Percentiles rank a stretch among this genome's conserved stretches.
Conservation (phyloP, 1,140 invertebrate species). For the Ips nitidus region DNA sequence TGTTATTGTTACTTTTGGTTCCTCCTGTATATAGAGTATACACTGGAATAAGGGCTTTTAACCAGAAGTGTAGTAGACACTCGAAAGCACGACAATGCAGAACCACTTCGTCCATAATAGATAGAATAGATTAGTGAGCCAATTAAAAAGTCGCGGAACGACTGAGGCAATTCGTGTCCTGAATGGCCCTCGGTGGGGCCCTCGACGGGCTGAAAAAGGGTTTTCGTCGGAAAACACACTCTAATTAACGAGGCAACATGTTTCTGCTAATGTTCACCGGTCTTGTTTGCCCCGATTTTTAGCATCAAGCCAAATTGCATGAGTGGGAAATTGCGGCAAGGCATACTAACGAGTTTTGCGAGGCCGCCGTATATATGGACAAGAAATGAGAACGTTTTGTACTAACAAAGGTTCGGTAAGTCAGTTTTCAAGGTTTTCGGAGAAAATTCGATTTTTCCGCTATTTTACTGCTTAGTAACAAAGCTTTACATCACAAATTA, state of each 20-base stretch:
- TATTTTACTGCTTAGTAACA: too few species aligned
- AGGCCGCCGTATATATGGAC: too few species aligned
- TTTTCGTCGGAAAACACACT: constrained; percentile 28
- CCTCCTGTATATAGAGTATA: too few species aligned
- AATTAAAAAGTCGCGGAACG: constrained; percentile 33
- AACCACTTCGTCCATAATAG: constrained; percentile 31
- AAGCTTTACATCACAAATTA: too few species aligned
- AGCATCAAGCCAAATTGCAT: neutral
- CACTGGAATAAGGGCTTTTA: too few species aligned
- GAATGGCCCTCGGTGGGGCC: constrained; percentile 24
- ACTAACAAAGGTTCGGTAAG: too few species aligned
- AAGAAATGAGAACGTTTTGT: too few species aligned
- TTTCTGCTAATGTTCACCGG: constrained; percentile 27
- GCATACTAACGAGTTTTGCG: too few species aligned
- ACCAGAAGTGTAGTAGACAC: neutral
- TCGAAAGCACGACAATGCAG: constrained; percentile 13
- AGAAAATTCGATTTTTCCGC: too few species aligned
- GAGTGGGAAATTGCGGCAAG: too few species aligned
- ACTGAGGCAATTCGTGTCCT: constrained; percentile 25
- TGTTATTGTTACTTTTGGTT: too few species aligned
- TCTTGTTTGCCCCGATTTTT: constrained; percentile 13
- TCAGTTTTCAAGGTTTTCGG: too few species aligned
- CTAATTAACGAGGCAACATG: constrained; percentile 35
- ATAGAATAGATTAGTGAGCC: constrained; percentile 35
- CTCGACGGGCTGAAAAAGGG: constrained; percentile 30